Base-by-base conservation (phyloP, 2,113 vertebrate genomes). In the Bolborhynchus lineola region DNA sequence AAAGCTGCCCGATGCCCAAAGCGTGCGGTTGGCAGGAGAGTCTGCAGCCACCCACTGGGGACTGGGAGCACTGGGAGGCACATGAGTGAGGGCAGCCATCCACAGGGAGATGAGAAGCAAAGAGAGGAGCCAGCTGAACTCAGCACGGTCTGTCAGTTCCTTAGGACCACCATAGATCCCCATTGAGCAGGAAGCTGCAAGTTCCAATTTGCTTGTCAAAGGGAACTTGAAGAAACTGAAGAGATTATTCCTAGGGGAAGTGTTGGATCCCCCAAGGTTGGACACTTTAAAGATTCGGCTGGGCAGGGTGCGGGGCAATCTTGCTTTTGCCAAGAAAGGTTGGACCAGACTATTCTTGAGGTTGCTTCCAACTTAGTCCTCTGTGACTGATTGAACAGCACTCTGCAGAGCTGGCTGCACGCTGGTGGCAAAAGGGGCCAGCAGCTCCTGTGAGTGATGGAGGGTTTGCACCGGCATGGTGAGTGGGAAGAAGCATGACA, bases 61-160 rank as follows among this genome's bases (percentile, higher is more conserved):
- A 46, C 2, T 1, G 55, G 42, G 19, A 59, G 62, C 44, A 49
- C 16, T 0, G 1, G 47, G 33, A 63, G 31, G 20, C 37, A 71
- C 68, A 26, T 16, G 4, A 1, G 4, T 4, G 1, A 10, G 5
- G 0, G 2, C 13, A 49, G 13, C 29, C 18, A 37, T 26, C 11
- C 24, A 26, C 0, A 1, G 41, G 33, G 35, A 47, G 71, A 15
- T 24, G 21, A 76, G 62, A 47, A 70, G 63, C 52, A 60, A 91
- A 53, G 39, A n/a, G 10, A 77, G 25, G 37, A 68, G 76, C 10
- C 41, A 57, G 6, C 7, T 3, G 13, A 82, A 64, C 49, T 31
- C 3, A 1, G 26, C 5, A 47, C 31, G 44, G 59, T 10, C 68
- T 5, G 2, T 16, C 63, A 6, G 50, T n/a, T 75, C 57, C 35